Percentiles rank a stretch among this genome's conserved stretches.
These are phyloP conservation scores for Oncorhynchus mykiss DNA, from an alignment of 2,113 vertebrate species.

Conservation along the genomic window DNA sequence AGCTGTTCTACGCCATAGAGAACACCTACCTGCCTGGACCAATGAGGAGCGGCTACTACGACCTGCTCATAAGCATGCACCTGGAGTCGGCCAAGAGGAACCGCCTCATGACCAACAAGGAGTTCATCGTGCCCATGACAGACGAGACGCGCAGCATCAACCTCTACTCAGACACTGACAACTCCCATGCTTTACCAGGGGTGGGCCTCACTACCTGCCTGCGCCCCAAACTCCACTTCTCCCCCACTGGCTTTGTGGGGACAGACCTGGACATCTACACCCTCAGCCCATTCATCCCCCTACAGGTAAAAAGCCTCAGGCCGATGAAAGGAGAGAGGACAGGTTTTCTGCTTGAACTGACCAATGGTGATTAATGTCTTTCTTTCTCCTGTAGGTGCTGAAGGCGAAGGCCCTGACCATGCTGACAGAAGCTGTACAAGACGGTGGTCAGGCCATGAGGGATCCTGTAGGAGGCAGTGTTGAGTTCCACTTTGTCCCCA, in stretches of 20 bases:
- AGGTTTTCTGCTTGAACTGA: not conserved
- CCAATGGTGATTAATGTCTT: not conserved
- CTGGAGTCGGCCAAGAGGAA: conserved; percentile 91
- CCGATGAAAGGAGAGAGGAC: not conserved
- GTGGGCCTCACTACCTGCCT: conserved; percentile 86
- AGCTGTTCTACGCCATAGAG: conserved; percentile 89
- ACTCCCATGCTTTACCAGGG: conserved; percentile 79
- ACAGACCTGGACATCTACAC: conserved; percentile 75
- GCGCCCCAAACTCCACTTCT: conserved; percentile 86
- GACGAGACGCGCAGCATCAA: conserved; percentile 80
- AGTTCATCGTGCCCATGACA: conserved; percentile 93
- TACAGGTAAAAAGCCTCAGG: conserved; percentile 65
- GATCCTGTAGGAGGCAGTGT: conserved; percentile 95
- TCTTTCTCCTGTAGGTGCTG: conserved; percentile 65
- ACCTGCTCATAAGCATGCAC: conserved; percentile 92
- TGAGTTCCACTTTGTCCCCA: conserved; percentile 91
- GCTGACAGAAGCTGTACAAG: conserved; percentile 89
- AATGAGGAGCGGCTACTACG: conserved; percentile 88
- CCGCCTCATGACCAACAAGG: conserved; percentile 88
- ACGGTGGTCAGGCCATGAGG: conserved; percentile 87
- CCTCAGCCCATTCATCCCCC: conserved; percentile 81
- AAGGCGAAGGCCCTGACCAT: conserved; percentile 85
- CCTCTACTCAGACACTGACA: conserved; percentile 69
- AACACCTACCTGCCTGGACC: conserved; percentile 86
- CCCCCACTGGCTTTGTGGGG: conserved; percentile 79